Evolutionary conservation across 2,888 invertebrate genomes (phyloP), one percentile per base, ranked within the genome.

Genomic region (Lagria hirta): DNA sequence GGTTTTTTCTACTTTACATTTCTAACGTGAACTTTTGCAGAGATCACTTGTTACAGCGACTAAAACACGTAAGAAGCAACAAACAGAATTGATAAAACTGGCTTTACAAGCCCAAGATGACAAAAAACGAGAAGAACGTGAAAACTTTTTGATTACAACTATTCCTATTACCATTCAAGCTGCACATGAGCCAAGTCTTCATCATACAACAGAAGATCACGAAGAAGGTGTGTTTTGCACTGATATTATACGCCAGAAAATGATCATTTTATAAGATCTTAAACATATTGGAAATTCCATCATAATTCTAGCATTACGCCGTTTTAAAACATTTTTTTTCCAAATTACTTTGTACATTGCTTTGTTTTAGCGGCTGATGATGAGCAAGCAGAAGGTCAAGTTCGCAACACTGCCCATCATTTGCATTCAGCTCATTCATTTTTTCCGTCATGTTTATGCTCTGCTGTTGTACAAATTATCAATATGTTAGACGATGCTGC

Each of bases 31-130:
- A 17, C 7, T 22, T 24, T 56, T 57, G 11, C 70, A 93, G 90
- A 81, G 92, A 51, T 92, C 96, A 3, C 73, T 97, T 60, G 98
- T 99, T 28, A 98, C 99, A 14, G 98, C 99, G 5, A 98, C 98
- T 0, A 96, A 98, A 70, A 99, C 98, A 0, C 81, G 99, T 11
- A 93, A 99, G 68, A 99, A 99, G 69, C 98, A 99, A 69, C 97
- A 99, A 72, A 97, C 98, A 11, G 99, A 99, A 73, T 83, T 98
- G 45, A 94, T 99, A 42, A 90, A 95, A 62, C 83, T 87, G 71
- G 99, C 98, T 1, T 74, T 99, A 10, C 88, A 95, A 65, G 94
- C 94, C 22, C 92, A 97, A 57, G 96, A 97, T 64, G 97, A 97
- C 65, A 92, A 96, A 64, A 90, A 93, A 66, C 77, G 94, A 4